Evolutionary conservation across 2,888 invertebrate species (phyloP).

Genomic region (Stenoptilia bipunctidactyla): DNA sequence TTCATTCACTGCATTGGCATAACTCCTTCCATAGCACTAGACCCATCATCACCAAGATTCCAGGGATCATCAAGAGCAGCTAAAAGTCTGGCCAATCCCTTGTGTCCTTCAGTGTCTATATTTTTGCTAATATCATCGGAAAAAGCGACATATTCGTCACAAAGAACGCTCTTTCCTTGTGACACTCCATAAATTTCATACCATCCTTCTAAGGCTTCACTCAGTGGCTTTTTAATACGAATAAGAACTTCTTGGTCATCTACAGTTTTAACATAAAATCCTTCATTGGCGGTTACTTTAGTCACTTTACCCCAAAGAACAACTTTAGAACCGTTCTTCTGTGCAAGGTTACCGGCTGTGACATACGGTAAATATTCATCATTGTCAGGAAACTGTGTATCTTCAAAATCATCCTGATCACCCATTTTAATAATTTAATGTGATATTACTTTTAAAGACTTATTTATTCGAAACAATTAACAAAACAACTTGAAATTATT

Average conservation of each 20-base stretch:
- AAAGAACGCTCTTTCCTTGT: slow-evolving; percentile 53
- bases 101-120: slow-evolving; percentile 55
- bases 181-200: slow-evolving; percentile 57
- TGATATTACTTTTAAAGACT: too few species aligned
- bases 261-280: slow-evolving; percentile 55
- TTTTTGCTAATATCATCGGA: slow-evolving; percentile 45
- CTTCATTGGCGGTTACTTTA: slow-evolving; percentile 53
- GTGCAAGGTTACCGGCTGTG: slow-evolving; percentile 50
- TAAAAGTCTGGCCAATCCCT: slow-evolving; percentile 45
- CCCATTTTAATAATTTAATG: neutral
- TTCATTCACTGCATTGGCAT: slow-evolving; percentile 36
- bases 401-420: slow-evolving; percentile 58
- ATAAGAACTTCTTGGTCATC: slow-evolving; percentile 60
- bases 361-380: slow-evolving; percentile 61
- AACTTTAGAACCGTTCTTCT: slow-evolving; percentile 60
- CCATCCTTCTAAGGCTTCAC: slow-evolving; percentile 59
- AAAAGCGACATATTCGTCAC: slow-evolving; percentile 56
- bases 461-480: too few species aligned
- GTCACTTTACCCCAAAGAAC: slow-evolving; percentile 59
- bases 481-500: too few species aligned
- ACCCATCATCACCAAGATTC: slow-evolving; percentile 49
- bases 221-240: slow-evolving; percentile 41
- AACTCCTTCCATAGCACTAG: slow-evolving; percentile 31
- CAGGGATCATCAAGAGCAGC: slow-evolving; percentile 58
- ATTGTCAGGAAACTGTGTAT: slow-evolving; percentile 58